Evolutionary conservation across 2,888 invertebrate species (phyloP), one percentile per base, ranked within the genome.

Genomic region (Drosophila colorata): DNA sequence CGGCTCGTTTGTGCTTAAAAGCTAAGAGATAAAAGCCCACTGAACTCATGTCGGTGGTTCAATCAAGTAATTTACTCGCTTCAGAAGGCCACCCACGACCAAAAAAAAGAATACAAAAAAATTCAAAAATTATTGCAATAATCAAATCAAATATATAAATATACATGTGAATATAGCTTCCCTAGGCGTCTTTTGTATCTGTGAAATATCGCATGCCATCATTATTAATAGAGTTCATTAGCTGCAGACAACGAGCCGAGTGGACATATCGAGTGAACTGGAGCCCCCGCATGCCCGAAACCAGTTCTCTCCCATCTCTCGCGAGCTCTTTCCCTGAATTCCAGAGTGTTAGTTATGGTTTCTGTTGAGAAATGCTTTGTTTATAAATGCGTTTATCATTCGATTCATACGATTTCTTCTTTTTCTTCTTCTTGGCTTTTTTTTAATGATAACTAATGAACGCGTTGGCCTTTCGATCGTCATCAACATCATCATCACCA

Each of bases 331-430:
- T 59, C 38, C 44, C 48, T 55, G 46, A 63, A 77, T 67, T 67
- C 66, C 66, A 58, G 51, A 60, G 53, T 53, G 46, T 75, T 68
- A 52, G 78, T 65, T 66, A 72, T 76, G 78, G 74, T 78, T 77
- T 77, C 70, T 41, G 41, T 72, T 87, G 70, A 78, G 69, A 78
- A 87, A 82, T 71, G 79, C 59, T 85, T 83, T 83, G 88, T 83
- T 83, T 85, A 76, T 76, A 77, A 78, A 80, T 77, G 53, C 73
- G 82, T 72, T 81, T 65, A 60, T 77, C 77, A 77, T 67, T 74
- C 46, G 35, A 0, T 25, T 43, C 48, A 20, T 53, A 38, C 55
- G 47, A 59, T 57, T 59, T 46, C 47, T 33, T 40, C 40, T 20
- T 11, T 11, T 2, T 18, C 9, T 37, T 41, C 47, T 23, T 46